A percentile compares a stretch with the other conserved stretches of the same genome.
Evolutionary conservation across 2,797 vertebrate genomes (phyloP).

Genomic region (Anolis apletophallus): DNA sequence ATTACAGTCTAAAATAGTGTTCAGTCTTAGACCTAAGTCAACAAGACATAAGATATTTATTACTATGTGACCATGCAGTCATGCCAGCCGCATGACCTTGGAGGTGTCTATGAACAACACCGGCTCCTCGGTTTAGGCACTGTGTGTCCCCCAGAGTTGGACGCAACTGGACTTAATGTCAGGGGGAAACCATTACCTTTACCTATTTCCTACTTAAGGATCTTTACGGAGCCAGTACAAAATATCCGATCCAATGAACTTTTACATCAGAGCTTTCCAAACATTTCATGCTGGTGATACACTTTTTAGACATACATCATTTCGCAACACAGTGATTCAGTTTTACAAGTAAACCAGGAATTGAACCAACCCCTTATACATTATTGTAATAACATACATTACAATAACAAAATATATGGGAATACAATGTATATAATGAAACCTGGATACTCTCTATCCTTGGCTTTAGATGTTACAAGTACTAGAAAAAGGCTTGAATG

Average conservation of each 20-base stretch:
- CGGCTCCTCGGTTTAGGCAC: too few relatives aligned
- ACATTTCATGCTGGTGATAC: background rate
- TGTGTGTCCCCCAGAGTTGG: too few relatives aligned
- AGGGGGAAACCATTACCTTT: too few relatives aligned
- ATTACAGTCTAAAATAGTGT: background rate
- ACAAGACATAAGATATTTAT: background rate
- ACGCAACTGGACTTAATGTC: too few relatives aligned
- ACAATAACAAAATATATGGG: too few relatives aligned
- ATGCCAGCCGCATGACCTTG: too few relatives aligned
- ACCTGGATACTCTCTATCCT: background rate
- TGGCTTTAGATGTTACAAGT: background rate
- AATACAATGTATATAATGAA: background rate
- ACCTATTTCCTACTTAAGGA: background rate
- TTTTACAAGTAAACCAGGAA: too few relatives aligned
- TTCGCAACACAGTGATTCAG: too few relatives aligned
- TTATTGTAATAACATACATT: too few relatives aligned
- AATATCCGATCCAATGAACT: background rate
- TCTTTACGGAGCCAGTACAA: background rate
- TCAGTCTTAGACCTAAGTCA: background rate
- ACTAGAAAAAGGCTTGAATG: background rate
- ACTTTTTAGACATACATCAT: background rate
- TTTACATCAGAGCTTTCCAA: background rate
- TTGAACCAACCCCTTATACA: too few relatives aligned
- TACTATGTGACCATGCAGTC: too few relatives aligned
- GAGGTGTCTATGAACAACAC: too few relatives aligned